Conservation (phyloP, 2,888 invertebrate genomes). For the Pandemis heparana region DNA sequence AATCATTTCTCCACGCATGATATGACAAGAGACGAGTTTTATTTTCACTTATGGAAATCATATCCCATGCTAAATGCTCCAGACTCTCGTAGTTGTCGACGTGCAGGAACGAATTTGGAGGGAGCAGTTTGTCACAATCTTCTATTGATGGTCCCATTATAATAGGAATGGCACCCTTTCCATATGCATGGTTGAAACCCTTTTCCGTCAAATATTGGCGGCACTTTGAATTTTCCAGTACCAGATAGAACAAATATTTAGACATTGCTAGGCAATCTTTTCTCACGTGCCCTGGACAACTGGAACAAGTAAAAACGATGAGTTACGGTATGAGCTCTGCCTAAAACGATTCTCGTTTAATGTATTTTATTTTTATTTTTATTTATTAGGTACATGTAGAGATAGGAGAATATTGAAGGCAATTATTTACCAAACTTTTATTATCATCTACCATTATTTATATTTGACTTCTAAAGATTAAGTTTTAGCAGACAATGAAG, state of each 20-base stretch:
- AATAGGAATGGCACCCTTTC: conserved; percentile 87
- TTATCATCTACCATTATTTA: no score
- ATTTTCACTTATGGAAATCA: conserved; percentile 74
- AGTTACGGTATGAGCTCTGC: background rate
- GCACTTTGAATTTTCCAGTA: conserved; percentile 90
- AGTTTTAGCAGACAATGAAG: no score
- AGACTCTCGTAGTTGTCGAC: conserved; percentile 83
- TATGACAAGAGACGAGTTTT: conserved; percentile 69
- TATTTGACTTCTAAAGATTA: no score
- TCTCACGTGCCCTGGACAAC: conserved; percentile 88
- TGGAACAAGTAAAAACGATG: conserved; percentile 60
- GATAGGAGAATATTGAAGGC: no score
- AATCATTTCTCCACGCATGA: conserved; percentile 87
- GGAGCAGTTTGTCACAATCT: conserved; percentile 83
- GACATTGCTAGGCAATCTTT: conserved; percentile 85
- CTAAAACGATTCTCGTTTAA: no score
- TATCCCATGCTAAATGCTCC: conserved; percentile 79
- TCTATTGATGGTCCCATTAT: conserved; percentile 86
- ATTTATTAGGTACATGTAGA: no score
- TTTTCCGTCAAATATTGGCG: conserved; percentile 90
- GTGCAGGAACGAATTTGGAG: conserved; percentile 87
- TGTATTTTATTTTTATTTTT: no score
- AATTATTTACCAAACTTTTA: no score
- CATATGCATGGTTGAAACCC: conserved; percentile 87
- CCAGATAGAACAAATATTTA: conserved; percentile 88